A percentile compares a stretch with the other conserved stretches of the same genome.
These are phyloP conservation scores for Mastacembelus armatus DNA, from an alignment of 2,797 vertebrate genomes.

Conservation along the genomic window DNA sequence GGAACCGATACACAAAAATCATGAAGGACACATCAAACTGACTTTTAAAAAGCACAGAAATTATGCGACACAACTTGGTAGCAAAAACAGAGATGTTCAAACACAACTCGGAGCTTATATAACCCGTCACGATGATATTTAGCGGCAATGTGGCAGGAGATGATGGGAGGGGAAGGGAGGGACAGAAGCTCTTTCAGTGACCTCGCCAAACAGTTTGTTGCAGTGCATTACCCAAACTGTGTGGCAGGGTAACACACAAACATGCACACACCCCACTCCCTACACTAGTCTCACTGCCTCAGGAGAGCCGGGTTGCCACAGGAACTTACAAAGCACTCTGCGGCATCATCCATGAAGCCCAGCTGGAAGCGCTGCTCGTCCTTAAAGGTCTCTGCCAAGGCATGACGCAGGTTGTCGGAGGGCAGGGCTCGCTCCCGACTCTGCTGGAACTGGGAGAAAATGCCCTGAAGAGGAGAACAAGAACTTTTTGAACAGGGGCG, in stretches of 20 bases:
- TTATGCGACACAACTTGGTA: slow-evolving; percentile 28
- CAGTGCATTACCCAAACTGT: slow-evolving; percentile 45
- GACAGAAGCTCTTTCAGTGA: slow-evolving; percentile 74
- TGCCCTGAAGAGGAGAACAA: slow-evolving; percentile 82
- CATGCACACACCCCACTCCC: slow-evolving; percentile 20
- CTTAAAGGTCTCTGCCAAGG: slow-evolving; percentile 98
- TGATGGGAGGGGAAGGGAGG: slow-evolving; percentile 61
- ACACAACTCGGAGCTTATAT: slow-evolving; percentile 65
- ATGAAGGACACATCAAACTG: slow-evolving; percentile 23
- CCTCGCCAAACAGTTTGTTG: slow-evolving; percentile 77
- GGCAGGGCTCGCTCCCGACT: slow-evolving; percentile 95
- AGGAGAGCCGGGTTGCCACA: slow-evolving; percentile 56
- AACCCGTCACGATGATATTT: slow-evolving; percentile 78
- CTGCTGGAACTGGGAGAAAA: slow-evolving; percentile 97
- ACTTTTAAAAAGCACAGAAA: slow-evolving; percentile 36
- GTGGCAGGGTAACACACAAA: slow-evolving; percentile 43
- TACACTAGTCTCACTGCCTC: slow-evolving; percentile 26
- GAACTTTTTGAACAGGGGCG: slow-evolving; percentile 28
- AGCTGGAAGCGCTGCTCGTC: slow-evolving; percentile 98
- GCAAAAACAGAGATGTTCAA: slow-evolving; percentile 37
- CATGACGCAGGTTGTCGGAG: slow-evolving; percentile 95
- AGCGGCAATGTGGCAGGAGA: slow-evolving; percentile 62
- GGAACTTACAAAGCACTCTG: slow-evolving; percentile 97
- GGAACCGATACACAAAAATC: slow-evolving; percentile 15
- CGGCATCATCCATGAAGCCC: slow-evolving; percentile 98